These are phyloP conservation scores for Sympetrum striolatum DNA, from an alignment of 2,888 invertebrate genomes.

Conservation along the genomic window DNA sequence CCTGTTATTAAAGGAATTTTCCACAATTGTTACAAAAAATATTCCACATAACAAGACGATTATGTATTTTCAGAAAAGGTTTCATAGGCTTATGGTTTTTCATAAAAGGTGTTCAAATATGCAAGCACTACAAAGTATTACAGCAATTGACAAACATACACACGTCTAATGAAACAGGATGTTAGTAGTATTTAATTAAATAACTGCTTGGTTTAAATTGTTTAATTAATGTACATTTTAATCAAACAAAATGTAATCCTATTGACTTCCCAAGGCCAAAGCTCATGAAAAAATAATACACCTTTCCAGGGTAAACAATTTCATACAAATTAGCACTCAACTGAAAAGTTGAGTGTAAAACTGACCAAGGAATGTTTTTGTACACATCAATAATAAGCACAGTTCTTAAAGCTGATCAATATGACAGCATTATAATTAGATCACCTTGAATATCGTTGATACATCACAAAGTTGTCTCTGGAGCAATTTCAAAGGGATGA, in stretches of 20 bases:
- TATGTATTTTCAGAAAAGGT: conserved; percentile 36
- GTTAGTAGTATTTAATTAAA: conserved; percentile 1
- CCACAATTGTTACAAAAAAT: conserved; percentile 44
- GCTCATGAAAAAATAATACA: conserved; percentile 40
- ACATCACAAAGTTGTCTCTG: conserved; percentile 39
- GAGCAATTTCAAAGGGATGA: conserved; percentile 22
- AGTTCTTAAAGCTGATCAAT: conserved; percentile 43
- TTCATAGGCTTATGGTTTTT: neutral
- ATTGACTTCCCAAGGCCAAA: conserved; percentile 21
- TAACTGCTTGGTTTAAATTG: neutral
- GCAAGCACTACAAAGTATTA: conserved; percentile 34
- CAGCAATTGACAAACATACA: conserved; percentile 40
- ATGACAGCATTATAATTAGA: conserved; percentile 43
- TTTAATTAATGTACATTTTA: conserved; percentile 32
- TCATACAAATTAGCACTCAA: conserved; percentile 37
- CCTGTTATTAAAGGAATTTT: conserved; percentile 37
- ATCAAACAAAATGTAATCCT: conserved; percentile 15
- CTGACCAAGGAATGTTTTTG: conserved; percentile 42
- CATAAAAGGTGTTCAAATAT: conserved; percentile 6
- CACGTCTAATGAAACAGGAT: conserved; percentile 30
- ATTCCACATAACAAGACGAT: conserved; percentile 38
- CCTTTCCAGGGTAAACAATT: conserved; percentile 32
- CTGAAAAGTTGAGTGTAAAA: conserved; percentile 24
- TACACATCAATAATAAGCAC: conserved; percentile 36
- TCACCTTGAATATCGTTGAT: conserved; percentile 42